phyloP scores from a whole-genome alignment of 2,888 invertebrate genomes.

The Eilema caniola region DNA sequence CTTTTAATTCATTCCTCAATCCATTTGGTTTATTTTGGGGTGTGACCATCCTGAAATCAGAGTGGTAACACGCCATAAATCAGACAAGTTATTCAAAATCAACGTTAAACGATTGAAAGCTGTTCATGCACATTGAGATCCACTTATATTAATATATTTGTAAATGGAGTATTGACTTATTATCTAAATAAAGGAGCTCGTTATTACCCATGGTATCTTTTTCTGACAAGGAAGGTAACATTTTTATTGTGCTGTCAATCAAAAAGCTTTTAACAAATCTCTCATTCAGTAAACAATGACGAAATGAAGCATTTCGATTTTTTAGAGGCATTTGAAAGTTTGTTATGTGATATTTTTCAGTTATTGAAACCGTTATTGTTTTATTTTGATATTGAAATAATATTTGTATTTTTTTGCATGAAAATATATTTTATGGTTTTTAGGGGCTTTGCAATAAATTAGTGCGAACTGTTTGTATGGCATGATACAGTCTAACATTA shows the following conservation, averaged over 20 bases:
- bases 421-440: not conserved
- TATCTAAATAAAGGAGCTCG: not conserved
- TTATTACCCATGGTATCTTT: not conserved
- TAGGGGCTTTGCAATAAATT: not conserved
- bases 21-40: not conserved
- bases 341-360: not conserved
- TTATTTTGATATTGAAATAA: not conserved
- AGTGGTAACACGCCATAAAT: too few species aligned
- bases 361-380: not conserved
- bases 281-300: not conserved
- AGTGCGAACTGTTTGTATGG: too few species aligned
- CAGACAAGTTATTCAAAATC: not conserved
- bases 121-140: not conserved
- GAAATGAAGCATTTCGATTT: not conserved
- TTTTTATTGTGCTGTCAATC: not conserved
- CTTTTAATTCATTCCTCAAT: not conserved
- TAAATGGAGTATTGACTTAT: not conserved
- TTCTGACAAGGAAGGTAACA: conserved; percentile 4
- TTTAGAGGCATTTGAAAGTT: not conserved
- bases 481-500: too few species aligned
- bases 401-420: not conserved
- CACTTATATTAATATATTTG: not conserved
- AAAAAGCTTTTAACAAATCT: conserved; percentile 3
- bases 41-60: too few species aligned
- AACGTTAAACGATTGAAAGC: not conserved